Evolutionary conservation across 2,113 vertebrate genomes (phyloP).

Genomic region (Alexandromys fortis): DNA sequence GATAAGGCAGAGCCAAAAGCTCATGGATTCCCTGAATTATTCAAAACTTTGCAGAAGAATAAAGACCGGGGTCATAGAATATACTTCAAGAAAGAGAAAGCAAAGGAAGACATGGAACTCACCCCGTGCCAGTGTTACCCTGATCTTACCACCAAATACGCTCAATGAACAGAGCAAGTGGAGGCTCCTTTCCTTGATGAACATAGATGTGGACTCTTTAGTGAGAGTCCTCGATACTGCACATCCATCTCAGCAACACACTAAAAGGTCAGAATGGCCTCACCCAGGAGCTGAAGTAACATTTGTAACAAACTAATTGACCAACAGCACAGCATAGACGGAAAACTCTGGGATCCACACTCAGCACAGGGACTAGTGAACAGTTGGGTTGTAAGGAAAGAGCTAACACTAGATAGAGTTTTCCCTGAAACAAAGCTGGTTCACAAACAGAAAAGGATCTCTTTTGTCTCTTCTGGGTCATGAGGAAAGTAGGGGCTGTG

Average conservation of each 20-base stretch:
- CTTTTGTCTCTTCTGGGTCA: not conserved
- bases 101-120: not conserved
- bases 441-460: not conserved
- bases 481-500: not conserved
- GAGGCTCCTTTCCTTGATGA: not conserved
- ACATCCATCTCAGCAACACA: not conserved
- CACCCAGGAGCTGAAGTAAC: not conserved
- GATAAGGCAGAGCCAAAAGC: not conserved
- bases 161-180: not conserved
- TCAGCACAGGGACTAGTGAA: not conserved
- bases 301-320: not conserved
- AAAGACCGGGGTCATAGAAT: not conserved
- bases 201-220: not conserved
- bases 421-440: not conserved
- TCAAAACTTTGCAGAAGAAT: not conserved
- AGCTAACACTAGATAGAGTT: not conserved
- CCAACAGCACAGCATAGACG: not conserved
- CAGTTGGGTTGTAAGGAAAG: not conserved
- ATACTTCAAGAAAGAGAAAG: not conserved
- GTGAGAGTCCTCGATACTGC: not conserved
- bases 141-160: not conserved
- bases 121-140: not conserved
- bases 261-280: not conserved
- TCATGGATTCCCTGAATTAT: not conserved
- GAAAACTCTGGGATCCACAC: not conserved